Base-by-base conservation (phyloP, 2,888 invertebrate species). In the Netelia melanura region DNA sequence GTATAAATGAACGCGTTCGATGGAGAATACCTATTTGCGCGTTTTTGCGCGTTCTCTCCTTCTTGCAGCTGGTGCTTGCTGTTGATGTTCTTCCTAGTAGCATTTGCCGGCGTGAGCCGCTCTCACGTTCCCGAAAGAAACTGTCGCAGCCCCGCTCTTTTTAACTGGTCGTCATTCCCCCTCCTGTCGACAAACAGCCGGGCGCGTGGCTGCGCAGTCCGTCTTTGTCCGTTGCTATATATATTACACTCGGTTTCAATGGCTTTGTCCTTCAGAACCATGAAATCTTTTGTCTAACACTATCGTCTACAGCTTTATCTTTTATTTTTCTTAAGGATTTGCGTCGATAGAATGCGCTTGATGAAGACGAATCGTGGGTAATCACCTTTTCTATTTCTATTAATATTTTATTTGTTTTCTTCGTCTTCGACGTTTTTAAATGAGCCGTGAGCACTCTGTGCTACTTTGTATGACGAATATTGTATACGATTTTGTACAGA, bases 201-300 rank as follows among this genome's bases (percentile, higher is more conserved):
- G 87, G 74, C 89, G 88, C 89, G 89, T 90, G 89, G 87, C 89
- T 80, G 80, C 74, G 75, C 65, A 52, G 52, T 77, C 67, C 86
- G 76, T 89, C 87, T 86, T 82, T 81, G 71, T 87, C 77, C 43
- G 48, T 61, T 68, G 64, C 72, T 77, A 82, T 68, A 84, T 86
- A 88, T 88, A 89, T 89, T 86, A 83, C 86, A 70, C 71, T 76
- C 82, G 44, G 71, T 88, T 88, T 88, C 89, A 88, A 88, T 88
- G 86, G 81, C 81, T 86, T 87, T 87, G 89, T 88, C 89, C 87
- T 89, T 90, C 82, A 74, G 54, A n/a, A 61, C 43, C 48, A 62
- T 67, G 62, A 64, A 56, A 38, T 71, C 56, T 54, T 64, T 21
- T 23, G 38, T 68, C 64, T 79, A 38, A 86, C 84, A 77, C 81